Base-by-base conservation (phyloP, 2,888 invertebrate species). In the Anthoptus insignis region DNA sequence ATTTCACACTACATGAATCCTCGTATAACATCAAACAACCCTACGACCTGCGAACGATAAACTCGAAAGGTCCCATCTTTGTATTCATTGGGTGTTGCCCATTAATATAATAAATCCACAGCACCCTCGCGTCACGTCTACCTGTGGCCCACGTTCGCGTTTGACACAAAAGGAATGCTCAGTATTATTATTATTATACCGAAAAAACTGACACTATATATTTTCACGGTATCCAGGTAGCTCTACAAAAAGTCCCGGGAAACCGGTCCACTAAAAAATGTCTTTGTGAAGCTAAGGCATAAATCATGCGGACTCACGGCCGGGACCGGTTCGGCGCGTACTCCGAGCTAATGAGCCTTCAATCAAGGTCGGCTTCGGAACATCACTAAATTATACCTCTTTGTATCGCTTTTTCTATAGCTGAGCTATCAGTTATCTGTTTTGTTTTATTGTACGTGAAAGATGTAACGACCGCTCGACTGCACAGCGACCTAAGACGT, bases 41-140 rank as follows among this genome's bases (percentile, higher is more conserved):
- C 81, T 24, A 6, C 14, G 22, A 49, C 34, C 32, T 77, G 82
- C 83, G 84, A 79, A 82, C 84, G 82, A 85, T 83, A 83, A 86
- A 88, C 86, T 88, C 87, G 86, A 87, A 88, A 88, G 83, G 82
- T 84, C 81, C 80, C 83, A 81, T 85, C 87, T 91, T 90, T 88
- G 89, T 89, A 90, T 91, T 90, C 91, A 89, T 86, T 88, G 87
- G 87, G 88, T 82, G 79, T 81, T 82, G 82, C 85, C 87, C 90
- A 92, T 91, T 91, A 92, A 90, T 89, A 87, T 89, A 91, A 92
- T 90, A 89, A 89, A 89, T 87, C 89, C 83, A 87, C 90, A 87
- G 81, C 82, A 83, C 82, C 82, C 81, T 82, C 89, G 79, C 83
- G 83, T 90, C 91, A 92, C 90, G 90, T 91, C 79, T 80, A 80